Conservation (phyloP, 2,113 vertebrate species). For the Notothenia coriiceps region DNA sequence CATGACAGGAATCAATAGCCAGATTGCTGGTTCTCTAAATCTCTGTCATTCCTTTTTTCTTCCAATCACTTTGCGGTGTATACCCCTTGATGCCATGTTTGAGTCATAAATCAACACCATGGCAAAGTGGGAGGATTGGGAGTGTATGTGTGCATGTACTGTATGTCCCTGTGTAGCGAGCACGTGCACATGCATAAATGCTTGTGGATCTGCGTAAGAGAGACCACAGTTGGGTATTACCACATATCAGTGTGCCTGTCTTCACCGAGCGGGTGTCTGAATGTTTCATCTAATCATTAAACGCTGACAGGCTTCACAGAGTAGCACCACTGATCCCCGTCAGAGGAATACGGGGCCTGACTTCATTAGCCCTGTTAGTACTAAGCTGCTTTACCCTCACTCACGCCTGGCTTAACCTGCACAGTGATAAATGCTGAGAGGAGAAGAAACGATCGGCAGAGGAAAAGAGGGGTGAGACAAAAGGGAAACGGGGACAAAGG, state of each 20-base stretch:
- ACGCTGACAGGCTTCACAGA: slow-evolving; percentile 76
- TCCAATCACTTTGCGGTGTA: slow-evolving; percentile 55
- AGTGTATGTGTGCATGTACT: not conserved
- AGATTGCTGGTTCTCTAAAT: slow-evolving; percentile 51
- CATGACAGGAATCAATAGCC: slow-evolving; percentile 67
- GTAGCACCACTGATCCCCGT: slow-evolving; percentile 68
- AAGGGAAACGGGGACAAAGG: slow-evolving; percentile 46
- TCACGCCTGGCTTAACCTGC: slow-evolving; percentile 75
- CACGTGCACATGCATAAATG: slow-evolving; percentile 52
- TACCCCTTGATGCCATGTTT: slow-evolving; percentile 49
- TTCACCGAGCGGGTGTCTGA: slow-evolving; percentile 54
- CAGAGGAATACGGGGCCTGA: slow-evolving; percentile 71
- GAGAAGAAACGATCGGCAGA: slow-evolving; percentile 38
- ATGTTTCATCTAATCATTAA: slow-evolving; percentile 81
- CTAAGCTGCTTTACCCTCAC: slow-evolving; percentile 77
- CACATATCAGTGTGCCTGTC: slow-evolving; percentile 56
- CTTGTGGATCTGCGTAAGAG: slow-evolving; percentile 20
- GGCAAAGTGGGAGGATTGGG: slow-evolving; percentile 22
- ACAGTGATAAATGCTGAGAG: slow-evolving; percentile 56
- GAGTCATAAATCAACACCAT: slow-evolving; percentile 61
- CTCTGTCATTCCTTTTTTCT: slow-evolving; percentile 59
- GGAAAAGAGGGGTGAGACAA: slow-evolving; percentile 48
- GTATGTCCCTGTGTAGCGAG: not conserved
- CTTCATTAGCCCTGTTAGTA: slow-evolving; percentile 81
- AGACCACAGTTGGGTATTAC: slow-evolving; percentile 47